These are phyloP conservation scores for Argyresthia goedartella DNA, from an alignment of 2,888 invertebrate species.

Conservation along the genomic window DNA sequence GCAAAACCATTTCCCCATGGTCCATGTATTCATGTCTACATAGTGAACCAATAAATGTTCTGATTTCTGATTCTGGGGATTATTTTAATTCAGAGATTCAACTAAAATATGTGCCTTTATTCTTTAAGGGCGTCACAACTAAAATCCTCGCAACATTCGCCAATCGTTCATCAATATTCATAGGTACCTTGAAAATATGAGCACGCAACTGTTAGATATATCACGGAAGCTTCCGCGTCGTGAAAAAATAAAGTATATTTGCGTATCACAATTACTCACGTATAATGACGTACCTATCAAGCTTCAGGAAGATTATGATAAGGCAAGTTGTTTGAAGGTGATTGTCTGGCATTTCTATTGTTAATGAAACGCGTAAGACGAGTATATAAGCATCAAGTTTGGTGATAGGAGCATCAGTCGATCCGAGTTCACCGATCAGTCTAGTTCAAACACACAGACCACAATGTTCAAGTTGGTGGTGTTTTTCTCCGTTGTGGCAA, in stretches of 20 bases:
- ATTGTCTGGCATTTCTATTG: constrained; percentile 40
- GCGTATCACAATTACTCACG: neutral
- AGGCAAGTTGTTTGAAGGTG: constrained; percentile 36
- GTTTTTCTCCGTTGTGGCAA: constrained; percentile 71
- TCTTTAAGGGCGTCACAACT: too few relatives aligned
- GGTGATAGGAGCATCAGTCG: constrained; percentile 43
- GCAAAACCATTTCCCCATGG: too few relatives aligned
- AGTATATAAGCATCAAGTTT: constrained; percentile 47
- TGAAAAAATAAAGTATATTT: constrained; percentile 19
- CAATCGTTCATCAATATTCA: neutral
- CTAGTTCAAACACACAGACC: constrained; percentile 47
- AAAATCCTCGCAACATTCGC: too few relatives aligned
- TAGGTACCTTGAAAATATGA: neutral
- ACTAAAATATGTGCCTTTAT: too few relatives aligned
- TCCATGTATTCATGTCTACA: too few relatives aligned
- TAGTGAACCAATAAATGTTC: too few relatives aligned
- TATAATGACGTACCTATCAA: neutral
- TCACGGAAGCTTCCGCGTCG: constrained; percentile 22
- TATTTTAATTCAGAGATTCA: too few relatives aligned
- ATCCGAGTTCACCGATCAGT: constrained; percentile 37
- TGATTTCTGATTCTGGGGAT: too few relatives aligned
- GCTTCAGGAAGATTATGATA: too few relatives aligned
- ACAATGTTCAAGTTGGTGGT: constrained; percentile 70
- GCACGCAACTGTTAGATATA: neutral
- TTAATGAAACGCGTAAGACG: constrained; percentile 16